Conservation (phyloP, 2,797 vertebrate species). For the Hybognathus amarus region DNA sequence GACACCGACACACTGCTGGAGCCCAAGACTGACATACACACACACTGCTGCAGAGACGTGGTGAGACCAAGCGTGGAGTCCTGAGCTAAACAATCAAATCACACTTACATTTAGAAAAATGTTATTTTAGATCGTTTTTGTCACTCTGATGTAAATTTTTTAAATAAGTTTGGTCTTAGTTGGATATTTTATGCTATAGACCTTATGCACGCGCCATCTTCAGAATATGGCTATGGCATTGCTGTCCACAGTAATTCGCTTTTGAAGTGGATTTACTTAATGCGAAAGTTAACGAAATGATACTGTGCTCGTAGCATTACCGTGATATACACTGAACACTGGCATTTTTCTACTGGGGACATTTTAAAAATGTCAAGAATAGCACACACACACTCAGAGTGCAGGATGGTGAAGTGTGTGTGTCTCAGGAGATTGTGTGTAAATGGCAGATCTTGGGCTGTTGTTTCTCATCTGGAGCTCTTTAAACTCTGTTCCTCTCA, state of each 20-base stretch:
- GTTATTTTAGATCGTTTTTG: no score
- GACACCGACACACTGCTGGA: constrained; percentile 76
- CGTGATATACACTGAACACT: neutral
- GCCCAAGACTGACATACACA: constrained; percentile 87
- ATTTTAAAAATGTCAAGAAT: constrained; percentile 3
- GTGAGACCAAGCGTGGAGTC: constrained; percentile 67
- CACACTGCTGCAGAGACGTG: constrained; percentile 88
- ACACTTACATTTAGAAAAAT: no score
- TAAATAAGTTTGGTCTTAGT: no score
- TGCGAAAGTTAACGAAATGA: neutral
- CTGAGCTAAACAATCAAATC: no score
- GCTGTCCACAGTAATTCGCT: no score
- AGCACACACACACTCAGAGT: neutral
- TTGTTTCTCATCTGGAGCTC: constrained; percentile 8
- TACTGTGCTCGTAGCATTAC: neutral
- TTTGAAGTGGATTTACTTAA: no score
- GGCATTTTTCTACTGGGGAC: neutral
- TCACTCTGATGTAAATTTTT: no score
- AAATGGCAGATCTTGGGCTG: constrained; percentile 18
- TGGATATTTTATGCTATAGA: no score
- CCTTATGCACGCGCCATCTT: no score
- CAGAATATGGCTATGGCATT: no score
- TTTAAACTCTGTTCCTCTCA: constrained; percentile 60
- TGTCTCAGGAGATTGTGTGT: neutral
- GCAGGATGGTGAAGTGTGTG: neutral